Base-by-base conservation (phyloP, 2,113 vertebrate species). In the Numida meleagris region DNA sequence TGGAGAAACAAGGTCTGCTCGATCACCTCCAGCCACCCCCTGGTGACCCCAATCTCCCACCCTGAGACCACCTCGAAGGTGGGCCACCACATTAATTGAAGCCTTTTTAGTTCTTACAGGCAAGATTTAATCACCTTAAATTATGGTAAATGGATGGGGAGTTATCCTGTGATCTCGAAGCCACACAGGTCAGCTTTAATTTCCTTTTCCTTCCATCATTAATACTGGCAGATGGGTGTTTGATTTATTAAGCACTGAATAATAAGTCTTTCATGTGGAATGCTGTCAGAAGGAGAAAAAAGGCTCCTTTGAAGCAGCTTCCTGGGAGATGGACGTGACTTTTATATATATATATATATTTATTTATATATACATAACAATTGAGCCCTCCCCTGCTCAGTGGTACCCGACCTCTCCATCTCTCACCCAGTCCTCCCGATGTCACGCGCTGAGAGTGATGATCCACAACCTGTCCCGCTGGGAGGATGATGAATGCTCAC, bases 221-320 rank as follows among this genome's bases (percentile, higher is more conserved):
- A 72, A 58, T 25, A 18, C 66, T 61, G 59, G 87, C 3, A 7
- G 79, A 72, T 9, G 5, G 45, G 73, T 59, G 79, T 78, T 89
- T 96, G 96, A 94, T 96, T 96, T 96, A 96, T 96, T 90, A 94
- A 89, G 53, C 12, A 0, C 66, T 46, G 77, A 90, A 86, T 95
- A 94, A 91, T 36, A 75, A 51, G 63, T 31, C 86, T 90, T 94
- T 81, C 14, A 3, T 83, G 58, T 72, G 83, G 42, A 19, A 31
- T 86, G 89, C 93, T 92, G 79, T 86, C 96, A 91, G 86, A 45
- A 82, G 86, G 78, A 95, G 78, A 93, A 97, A 97, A 95, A 62
- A 88, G 62, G 23, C 14, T 15, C 21, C 68, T 94, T 84, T 88
- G 90, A 90, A 96, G 80, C 73, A 75, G 11, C 66, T 91, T 94